Conservation (phyloP, 2,113 vertebrate species). For the Tinamus guttatus region DNA sequence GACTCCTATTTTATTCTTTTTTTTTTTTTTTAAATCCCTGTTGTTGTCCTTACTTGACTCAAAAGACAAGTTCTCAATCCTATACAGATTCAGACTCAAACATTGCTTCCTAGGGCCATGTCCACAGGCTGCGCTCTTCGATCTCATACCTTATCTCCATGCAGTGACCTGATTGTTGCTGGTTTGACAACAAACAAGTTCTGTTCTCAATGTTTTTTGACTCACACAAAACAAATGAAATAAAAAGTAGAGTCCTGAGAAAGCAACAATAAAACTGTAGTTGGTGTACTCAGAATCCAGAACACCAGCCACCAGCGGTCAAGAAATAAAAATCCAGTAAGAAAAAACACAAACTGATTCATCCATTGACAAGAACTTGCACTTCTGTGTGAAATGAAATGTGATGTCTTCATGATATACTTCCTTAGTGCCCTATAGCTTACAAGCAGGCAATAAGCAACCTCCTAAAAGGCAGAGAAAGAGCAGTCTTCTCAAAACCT, state of each 20-base stretch:
- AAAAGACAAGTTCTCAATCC: background rate
- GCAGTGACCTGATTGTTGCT: background rate
- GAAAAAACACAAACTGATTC: no score
- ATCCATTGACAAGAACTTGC: no score
- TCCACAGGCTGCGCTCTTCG: background rate
- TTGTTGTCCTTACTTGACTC: background rate
- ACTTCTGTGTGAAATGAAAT: no score
- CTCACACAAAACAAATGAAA: background rate
- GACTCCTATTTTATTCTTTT: background rate
- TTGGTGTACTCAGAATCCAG: background rate
- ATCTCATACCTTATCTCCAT: background rate
- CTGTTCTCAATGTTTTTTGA: background rate
- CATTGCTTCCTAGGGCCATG: background rate
- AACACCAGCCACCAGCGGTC: background rate
- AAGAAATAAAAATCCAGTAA: background rate
- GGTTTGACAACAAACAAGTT: background rate
- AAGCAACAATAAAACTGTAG: background rate
- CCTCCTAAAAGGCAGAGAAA: no score
- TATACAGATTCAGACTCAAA: background rate
- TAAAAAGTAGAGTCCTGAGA: background rate
- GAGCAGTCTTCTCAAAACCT: no score
- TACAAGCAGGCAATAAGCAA: no score
- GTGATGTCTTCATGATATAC: no score
- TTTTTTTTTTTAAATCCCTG: background rate
- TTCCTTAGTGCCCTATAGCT: no score